phyloP scores from a whole-genome alignment of 2,113 vertebrate species.

The Salvator merianae region DNA sequence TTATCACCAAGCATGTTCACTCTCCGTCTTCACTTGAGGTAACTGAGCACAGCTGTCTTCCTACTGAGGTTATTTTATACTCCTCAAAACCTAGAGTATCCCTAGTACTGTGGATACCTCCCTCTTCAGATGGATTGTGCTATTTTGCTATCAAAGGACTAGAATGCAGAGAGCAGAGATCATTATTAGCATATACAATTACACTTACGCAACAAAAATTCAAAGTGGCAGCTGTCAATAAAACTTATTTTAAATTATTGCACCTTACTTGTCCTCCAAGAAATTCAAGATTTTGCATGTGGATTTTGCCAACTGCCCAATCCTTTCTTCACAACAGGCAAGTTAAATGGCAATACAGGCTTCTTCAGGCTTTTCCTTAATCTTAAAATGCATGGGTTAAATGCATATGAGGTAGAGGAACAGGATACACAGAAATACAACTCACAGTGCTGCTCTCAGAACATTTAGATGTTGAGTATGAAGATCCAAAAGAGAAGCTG shows the following conservation, averaged over 20 bases:
- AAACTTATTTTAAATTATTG: background rate
- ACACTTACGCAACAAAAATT: background rate
- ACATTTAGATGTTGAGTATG: too few species aligned
- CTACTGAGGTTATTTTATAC: background rate
- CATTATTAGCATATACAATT: background rate
- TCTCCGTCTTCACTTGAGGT: background rate
- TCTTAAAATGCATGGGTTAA: too few species aligned
- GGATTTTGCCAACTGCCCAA: background rate
- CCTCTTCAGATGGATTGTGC: background rate
- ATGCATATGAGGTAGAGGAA: too few species aligned
- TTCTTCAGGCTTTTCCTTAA: too few species aligned
- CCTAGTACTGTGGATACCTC: too few species aligned
- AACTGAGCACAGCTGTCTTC: too few species aligned
- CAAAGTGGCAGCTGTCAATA: background rate
- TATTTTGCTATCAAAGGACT: background rate
- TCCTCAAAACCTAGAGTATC: background rate
- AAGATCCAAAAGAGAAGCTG: too few species aligned
- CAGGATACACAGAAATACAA: too few species aligned
- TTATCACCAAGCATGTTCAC: background rate
- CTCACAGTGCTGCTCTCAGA: too few species aligned
- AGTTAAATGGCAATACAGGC: too few species aligned
- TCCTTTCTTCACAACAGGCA: background rate
- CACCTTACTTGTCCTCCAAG: background rate
- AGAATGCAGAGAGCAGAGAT: background rate
- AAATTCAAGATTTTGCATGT: background rate